Evolutionary conservation across 2,113 vertebrate genomes (phyloP).

Genomic region (Notechis scutatus): DNA sequence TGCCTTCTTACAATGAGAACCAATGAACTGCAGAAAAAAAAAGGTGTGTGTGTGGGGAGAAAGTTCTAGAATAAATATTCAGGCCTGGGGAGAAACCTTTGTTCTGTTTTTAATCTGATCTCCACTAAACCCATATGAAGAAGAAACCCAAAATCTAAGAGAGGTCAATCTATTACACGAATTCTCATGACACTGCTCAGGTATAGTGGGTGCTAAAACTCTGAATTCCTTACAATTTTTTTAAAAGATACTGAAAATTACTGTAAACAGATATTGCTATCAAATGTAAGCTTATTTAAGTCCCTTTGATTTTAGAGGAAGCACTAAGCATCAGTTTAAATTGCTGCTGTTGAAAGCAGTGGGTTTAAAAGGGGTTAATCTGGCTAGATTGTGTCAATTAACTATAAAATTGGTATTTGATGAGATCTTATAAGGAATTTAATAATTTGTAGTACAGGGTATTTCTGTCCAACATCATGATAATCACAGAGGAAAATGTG

Average conservation of each 20-base stretch:
- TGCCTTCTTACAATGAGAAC: too few species aligned
- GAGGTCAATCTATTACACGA: not conserved
- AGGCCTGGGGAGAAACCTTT: not conserved
- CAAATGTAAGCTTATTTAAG: not conserved
- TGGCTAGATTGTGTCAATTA: not conserved
- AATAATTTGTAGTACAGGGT: constrained; percentile 39
- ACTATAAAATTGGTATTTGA: constrained; percentile 32
- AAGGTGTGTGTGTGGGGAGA: not conserved
- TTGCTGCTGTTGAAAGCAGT: not conserved
- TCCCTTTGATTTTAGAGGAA: not conserved
- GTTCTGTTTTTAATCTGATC: not conserved
- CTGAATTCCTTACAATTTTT: not conserved
- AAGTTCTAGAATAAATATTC: not conserved
- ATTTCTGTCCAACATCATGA: not conserved
- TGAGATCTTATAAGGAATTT: constrained; percentile 46
- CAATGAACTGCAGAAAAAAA: not conserved
- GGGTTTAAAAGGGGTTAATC: not conserved
- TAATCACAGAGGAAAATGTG: constrained; percentile 26
- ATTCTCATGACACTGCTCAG: not conserved
- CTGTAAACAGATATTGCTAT: not conserved
- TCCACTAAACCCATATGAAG: not conserved
- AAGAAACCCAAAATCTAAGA: not conserved
- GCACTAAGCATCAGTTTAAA: not conserved
- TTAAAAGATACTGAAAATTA: not conserved
- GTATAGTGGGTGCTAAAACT: not conserved